phyloP scores from a whole-genome alignment of 2,888 invertebrate species.

The Ormia ochracea region DNA sequence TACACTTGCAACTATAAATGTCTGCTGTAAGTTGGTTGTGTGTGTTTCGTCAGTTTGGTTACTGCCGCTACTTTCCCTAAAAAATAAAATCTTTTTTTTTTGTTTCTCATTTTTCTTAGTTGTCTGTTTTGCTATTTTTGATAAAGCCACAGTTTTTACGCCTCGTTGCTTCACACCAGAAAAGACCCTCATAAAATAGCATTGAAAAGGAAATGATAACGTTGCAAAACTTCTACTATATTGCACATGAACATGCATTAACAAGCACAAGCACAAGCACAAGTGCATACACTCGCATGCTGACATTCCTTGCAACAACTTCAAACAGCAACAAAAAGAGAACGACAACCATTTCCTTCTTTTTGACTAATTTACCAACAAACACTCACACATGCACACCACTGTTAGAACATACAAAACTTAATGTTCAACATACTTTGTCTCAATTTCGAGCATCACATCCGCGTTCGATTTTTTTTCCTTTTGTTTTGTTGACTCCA shows the following conservation, averaged over 20 bases:
- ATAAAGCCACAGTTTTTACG: constrained; percentile 61
- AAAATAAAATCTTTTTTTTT: neutral
- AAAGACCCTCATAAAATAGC: constrained; percentile 61
- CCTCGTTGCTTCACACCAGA: constrained; percentile 59
- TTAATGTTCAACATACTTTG: constrained; percentile 41
- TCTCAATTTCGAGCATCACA: constrained; percentile 48
- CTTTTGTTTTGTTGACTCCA: neutral
- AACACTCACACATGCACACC: constrained; percentile 11
- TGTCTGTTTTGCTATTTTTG: constrained; percentile 6
- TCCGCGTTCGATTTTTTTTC: constrained; percentile 36
- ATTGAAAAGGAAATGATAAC: constrained; percentile 62
- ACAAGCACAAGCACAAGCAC: constrained; percentile 2
- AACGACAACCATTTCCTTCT: constrained; percentile 54
- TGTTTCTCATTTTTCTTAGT: neutral
- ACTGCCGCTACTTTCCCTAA: too few relatives aligned
- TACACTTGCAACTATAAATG: constrained; percentile 3
- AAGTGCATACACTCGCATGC: neutral
- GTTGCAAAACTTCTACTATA: constrained; percentile 57
- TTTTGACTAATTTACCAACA: constrained; percentile 61
- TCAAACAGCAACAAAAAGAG: neutral
- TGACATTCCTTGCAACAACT: neutral
- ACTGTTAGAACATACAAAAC: constrained; percentile 25
- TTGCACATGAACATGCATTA: constrained; percentile 60
- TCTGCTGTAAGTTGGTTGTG: constrained; percentile 44
- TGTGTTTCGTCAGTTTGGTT: constrained; percentile 44